Base-by-base conservation (phyloP, 2,888 invertebrate species). In the Baccha elongata region DNA sequence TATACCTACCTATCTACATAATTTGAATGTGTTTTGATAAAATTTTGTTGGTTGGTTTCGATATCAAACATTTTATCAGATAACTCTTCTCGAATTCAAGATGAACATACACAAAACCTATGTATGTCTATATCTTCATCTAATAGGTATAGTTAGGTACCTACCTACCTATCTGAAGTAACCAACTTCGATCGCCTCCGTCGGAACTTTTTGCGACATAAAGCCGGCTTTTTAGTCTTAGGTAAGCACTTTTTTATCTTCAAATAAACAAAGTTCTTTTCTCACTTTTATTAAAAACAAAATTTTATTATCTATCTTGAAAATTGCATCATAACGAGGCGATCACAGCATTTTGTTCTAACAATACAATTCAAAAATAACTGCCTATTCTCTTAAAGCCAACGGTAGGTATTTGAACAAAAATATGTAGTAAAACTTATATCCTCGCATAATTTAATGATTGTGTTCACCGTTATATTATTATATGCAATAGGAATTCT, bases 401-500 rank as follows among this genome's bases (percentile, higher is more conserved):
- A 32, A 13, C 26, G 48, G 40, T 15, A 46, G 32, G 13, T 48
- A 74, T 32, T 58, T 21, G 53, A 46, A 75, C 37, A 32, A 35
- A 37, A 35, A 4, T 23, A 23, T 23, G 23, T 3, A 11, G 3
- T 11, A 7, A 32, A 50, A 15, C 29, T 17, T 32, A 7, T 53
- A 60, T 44, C 17, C 42, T 44, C 42, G n/a, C n/a, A n/a, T n/a
- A n/a, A 29, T 60, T 40, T 58, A 58, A 58, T 26, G 58, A 26
- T 11, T 29, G 8, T 29, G 29, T 44, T 32, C 37, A 55, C 35
- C 11, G 15, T 58, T 44, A 44, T 19, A 13, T 55, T 26, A 11
- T 13, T 44, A 11, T 53, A 6, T 15, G 29, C 6, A 4, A 32
- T 60, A 42, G 35, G 17, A 32, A 44, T 53, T 53, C 58, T 65